Percentiles rank a stretch among this genome's conserved stretches.
These are phyloP conservation scores for Ametastegia equiseti DNA, from an alignment of 2,888 invertebrate genomes.

Conservation along the genomic window DNA sequence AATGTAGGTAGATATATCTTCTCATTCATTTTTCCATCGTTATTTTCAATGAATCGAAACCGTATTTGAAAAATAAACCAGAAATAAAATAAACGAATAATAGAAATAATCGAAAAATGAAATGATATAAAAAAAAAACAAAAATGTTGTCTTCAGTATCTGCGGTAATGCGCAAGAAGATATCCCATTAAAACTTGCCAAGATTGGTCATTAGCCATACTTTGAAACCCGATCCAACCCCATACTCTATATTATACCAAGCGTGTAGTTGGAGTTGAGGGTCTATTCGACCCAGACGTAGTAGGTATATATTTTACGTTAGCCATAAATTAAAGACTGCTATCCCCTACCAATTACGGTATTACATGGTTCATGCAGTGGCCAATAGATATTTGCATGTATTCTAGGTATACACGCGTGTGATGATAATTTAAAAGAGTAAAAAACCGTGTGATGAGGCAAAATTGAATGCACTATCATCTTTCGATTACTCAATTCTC, in stretches of 20 bases:
- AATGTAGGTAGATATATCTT: background rate
- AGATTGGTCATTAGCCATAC: slow-evolving; percentile 17
- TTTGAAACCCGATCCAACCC: slow-evolving; percentile 16
- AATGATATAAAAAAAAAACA: background rate
- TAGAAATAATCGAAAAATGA: background rate
- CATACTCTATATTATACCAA: too few relatives aligned
- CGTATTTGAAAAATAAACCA: background rate
- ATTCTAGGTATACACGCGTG: background rate
- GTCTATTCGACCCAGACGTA: slow-evolving; percentile 17
- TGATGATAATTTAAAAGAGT: background rate
- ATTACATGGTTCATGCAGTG: background rate
- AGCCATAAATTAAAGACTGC: slow-evolving; percentile 20
- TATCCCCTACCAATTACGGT: slow-evolving; percentile 12
- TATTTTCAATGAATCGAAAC: background rate
- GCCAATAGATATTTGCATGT: background rate
- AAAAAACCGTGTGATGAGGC: background rate
- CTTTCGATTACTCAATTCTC: background rate
- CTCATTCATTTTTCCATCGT: background rate
- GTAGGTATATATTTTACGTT: background rate
- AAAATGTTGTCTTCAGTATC: background rate
- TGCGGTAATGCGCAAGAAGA: background rate
- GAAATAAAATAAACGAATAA: too few relatives aligned
- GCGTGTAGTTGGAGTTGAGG: background rate
- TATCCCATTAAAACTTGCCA: background rate
- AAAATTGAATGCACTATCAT: background rate